Evolutionary conservation across 1,140 invertebrate genomes (phyloP).

Genomic region (Meloidogyne chitwoodi): DNA sequence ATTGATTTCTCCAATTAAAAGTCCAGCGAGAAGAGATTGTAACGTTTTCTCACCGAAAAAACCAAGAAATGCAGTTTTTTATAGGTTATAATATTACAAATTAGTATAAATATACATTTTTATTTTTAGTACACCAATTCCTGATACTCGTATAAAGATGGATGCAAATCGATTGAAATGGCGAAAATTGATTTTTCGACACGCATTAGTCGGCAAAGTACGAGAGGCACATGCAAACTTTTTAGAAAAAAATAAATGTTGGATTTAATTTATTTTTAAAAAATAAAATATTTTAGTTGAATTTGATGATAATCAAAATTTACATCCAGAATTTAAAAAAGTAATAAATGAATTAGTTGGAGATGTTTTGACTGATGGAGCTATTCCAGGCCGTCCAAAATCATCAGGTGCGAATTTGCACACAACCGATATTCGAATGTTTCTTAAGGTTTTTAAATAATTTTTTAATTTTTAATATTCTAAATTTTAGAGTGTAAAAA

Average conservation of each 20-base stretch:
- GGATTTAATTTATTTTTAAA: neutral
- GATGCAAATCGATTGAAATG: conserved; percentile 11
- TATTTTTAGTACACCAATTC: neutral
- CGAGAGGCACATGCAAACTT: neutral
- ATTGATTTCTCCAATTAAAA: conserved; percentile 9
- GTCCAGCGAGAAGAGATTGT: neutral
- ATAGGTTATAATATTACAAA: neutral
- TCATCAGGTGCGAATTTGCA: neutral
- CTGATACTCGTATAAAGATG: conserved; percentile 7
- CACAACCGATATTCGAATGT: conserved; percentile 13
- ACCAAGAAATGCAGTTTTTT: neutral
- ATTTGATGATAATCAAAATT: neutral
- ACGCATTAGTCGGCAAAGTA: neutral
- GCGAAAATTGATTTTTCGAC: conserved; percentile 15
- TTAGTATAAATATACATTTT: too few relatives aligned
- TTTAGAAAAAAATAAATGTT: conserved; percentile 4
- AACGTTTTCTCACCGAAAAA: conserved; percentile 7
- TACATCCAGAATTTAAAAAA: conserved; percentile 16
- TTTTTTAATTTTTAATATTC: neutral
- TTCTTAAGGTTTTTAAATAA: conserved; percentile 8
- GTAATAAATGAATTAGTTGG: conserved; percentile 1
- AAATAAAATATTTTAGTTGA: neutral
- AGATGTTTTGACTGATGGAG: conserved; percentile 1
- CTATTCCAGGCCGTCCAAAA: conserved; percentile 4
- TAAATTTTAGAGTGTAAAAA: neutral